A percentile compares a stretch with the other conserved stretches of the same genome.
These are phyloP conservation scores for Porites evermanni DNA, from an alignment of 92 coral and sea anemone species.

Conservation along the genomic window DNA sequence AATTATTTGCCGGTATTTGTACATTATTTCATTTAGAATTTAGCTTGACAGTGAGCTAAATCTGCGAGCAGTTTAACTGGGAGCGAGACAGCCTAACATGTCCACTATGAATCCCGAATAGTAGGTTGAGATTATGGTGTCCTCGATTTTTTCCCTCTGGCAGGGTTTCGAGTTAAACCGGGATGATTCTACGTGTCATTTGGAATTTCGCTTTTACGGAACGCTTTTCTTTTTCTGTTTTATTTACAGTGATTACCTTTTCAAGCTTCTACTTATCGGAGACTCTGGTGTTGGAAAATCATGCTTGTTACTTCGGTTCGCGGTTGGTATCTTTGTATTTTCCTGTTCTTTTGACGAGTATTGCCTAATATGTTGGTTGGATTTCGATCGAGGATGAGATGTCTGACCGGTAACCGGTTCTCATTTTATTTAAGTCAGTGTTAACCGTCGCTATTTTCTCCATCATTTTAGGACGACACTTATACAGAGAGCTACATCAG, in stretches of 20 bases:
- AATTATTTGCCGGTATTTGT: conserved; percentile 84
- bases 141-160: conserved; percentile 61
- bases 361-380: conserved; percentile 60
- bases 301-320: conserved; percentile 99
- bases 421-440: conserved; percentile 43
- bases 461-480: conserved; percentile 86
- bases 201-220: conserved; percentile 67
- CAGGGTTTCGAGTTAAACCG: conserved; percentile 79
- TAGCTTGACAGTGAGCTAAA: conserved; percentile 72
- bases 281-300: conserved; percentile 99
- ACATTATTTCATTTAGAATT: conserved; percentile 79
- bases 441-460: conserved; percentile 41
- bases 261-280: conserved; percentile 98
- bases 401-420: conserved; percentile 45
- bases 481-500: conserved; percentile 99
- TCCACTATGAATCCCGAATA: conserved; percentile 99
- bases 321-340: conserved; percentile 84
- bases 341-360: conserved; percentile 52
- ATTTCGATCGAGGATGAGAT: conserved; percentile 36
- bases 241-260: conserved; percentile 94
- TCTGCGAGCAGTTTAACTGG: conserved; percentile 72
- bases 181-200: conserved; percentile 78
- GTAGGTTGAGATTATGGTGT: conserved; percentile 88
- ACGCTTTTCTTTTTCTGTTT: conserved; percentile 62
- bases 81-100: conserved; percentile 93